A percentile compares a stretch with the other conserved stretches of the same genome.
Conservation (phyloP, 2,113 vertebrate genomes). For the Trogon melanurus region DNA sequence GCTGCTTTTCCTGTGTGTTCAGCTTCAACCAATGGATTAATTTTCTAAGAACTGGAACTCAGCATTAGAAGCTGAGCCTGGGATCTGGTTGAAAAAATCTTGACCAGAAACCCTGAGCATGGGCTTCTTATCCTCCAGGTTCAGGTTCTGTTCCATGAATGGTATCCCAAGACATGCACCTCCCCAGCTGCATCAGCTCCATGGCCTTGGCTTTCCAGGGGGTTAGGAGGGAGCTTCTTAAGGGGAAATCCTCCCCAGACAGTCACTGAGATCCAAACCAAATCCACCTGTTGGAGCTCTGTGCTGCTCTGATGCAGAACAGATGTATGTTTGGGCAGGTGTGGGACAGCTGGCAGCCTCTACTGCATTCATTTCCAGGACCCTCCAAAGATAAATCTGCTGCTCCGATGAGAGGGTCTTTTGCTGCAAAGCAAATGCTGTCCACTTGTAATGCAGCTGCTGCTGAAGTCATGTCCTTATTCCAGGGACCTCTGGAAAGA, state of each 20-base stretch:
- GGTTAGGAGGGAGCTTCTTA: neutral
- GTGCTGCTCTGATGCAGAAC: neutral
- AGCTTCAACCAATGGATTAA: neutral
- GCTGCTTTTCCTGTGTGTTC: neutral
- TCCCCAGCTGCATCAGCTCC: neutral
- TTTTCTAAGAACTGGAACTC: neutral
- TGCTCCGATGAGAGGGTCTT: neutral
- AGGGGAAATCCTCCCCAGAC: neutral
- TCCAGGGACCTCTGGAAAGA: neutral
- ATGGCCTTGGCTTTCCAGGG: neutral
- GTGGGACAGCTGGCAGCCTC: neutral
- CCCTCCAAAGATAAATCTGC: slow-evolving; percentile 3
- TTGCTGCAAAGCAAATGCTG: neutral
- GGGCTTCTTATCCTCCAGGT: neutral
- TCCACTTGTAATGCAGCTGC: neutral
- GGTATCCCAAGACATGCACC: neutral
- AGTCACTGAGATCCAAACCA: neutral
- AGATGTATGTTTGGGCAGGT: slow-evolving; percentile 34
- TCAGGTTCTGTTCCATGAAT: accelerated
- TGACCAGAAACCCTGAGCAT: neutral
- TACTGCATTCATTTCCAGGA: neutral
- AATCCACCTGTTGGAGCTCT: neutral
- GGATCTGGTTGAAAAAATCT: neutral
- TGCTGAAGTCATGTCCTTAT: neutral
- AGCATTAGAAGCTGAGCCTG: neutral